Percentiles rank a stretch among this genome's conserved stretches.
Conservation (phyloP, 1,140 invertebrate species). For the Ceratosolen fusciceps region DNA sequence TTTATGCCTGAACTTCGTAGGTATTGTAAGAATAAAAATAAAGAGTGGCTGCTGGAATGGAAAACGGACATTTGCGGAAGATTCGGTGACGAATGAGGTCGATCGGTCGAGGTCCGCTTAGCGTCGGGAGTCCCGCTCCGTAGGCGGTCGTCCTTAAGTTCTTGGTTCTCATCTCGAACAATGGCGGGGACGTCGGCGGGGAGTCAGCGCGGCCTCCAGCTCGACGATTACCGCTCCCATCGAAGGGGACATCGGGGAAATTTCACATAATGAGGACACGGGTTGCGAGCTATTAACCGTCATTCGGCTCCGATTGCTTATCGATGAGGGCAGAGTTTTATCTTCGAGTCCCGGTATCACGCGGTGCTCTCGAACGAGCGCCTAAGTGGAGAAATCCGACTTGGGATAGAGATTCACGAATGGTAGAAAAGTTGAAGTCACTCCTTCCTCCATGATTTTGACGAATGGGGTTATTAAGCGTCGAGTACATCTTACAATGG, state of each 20-base stretch:
- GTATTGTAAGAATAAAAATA: too few species aligned
- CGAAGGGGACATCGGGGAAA: background rate
- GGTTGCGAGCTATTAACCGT: background rate
- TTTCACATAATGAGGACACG: background rate
- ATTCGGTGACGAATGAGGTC: background rate
- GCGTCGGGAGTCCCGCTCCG: background rate
- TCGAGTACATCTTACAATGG: too few species aligned
- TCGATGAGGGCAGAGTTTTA: background rate
- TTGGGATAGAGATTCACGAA: too few species aligned
- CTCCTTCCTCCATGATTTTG: too few species aligned
- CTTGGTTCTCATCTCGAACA: conserved; percentile 12
- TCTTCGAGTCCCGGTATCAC: background rate
- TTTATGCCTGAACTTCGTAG: too few species aligned
- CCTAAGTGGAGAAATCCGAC: too few species aligned
- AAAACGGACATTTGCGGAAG: background rate
- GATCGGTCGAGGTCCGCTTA: background rate
- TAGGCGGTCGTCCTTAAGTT: conserved; percentile 3
- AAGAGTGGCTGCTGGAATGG: background rate
- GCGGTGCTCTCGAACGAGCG: background rate
- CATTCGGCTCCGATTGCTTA: background rate
- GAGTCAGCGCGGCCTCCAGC: background rate
- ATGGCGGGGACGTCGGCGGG: conserved; percentile 15
- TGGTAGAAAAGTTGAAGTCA: too few species aligned
- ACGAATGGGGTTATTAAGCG: too few species aligned
- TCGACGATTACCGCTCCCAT: background rate